Evolutionary conservation across 2,888 invertebrate genomes (phyloP).

Genomic region (Torymus auratus): DNA sequence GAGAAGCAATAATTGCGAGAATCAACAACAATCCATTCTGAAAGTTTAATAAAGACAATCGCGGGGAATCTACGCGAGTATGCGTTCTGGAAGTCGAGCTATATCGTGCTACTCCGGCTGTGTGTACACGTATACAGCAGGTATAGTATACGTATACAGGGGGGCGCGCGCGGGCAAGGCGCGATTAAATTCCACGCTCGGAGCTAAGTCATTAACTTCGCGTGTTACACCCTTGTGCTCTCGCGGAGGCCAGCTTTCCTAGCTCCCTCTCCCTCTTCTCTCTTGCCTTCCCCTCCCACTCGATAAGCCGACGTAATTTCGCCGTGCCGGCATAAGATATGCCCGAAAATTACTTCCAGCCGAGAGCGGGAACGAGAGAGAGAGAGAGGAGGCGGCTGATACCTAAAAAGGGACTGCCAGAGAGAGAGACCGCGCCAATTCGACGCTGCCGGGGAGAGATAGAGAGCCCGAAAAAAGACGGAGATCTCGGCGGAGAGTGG

Average conservation of each 20-base stretch:
- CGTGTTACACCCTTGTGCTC: slow-evolving; percentile 56
- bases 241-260: slow-evolving; percentile 19
- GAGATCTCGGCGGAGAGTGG: background rate
- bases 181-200: slow-evolving; percentile 56
- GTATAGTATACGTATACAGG: slow-evolving; percentile 9
- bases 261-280: slow-evolving; percentile 9
- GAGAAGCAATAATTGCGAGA: slow-evolving; percentile 52
- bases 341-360: slow-evolving; percentile 61
- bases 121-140: background rate
- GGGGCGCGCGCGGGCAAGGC: background rate
- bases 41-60: slow-evolving; percentile 59
- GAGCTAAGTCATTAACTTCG: slow-evolving; percentile 58
- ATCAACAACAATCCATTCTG: slow-evolving; percentile 52
- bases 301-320: slow-evolving; percentile 63
- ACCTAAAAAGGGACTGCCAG: slow-evolving; percentile 4
- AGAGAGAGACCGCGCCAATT: slow-evolving; percentile 10
- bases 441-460: background rate
- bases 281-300: slow-evolving; percentile 39
- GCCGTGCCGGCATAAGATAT: slow-evolving; percentile 58
- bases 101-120: background rate
- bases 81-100: background rate
- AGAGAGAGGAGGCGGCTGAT: slow-evolving; percentile 12
- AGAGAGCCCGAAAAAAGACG: background rate
- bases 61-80: slow-evolving; percentile 39
- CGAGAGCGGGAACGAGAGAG: slow-evolving; percentile 33